Conservation (phyloP, 2,888 invertebrate species). For the Pristionchus maxplancki region DNA sequence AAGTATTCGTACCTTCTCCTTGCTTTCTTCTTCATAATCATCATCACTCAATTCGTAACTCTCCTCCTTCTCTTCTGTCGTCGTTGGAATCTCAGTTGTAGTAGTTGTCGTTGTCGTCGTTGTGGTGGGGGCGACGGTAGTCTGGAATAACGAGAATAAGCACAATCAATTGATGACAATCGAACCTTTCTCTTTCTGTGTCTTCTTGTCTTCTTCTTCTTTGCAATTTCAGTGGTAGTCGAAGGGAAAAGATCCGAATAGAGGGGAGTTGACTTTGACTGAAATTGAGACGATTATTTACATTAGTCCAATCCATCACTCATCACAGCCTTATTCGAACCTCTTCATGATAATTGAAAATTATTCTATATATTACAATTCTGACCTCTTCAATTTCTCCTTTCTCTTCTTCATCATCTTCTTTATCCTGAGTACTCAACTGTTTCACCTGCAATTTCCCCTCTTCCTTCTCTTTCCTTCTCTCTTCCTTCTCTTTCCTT, state of each 20-base stretch:
- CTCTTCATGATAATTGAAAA: too few relatives aligned
- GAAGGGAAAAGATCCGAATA: conserved; percentile 15
- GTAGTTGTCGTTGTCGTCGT: conserved; percentile 44
- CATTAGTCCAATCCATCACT: background rate
- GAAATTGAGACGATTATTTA: background rate
- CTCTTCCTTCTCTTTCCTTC: background rate
- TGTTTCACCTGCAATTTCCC: conserved; percentile 17
- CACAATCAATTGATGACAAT: background rate
- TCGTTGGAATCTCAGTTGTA: conserved; percentile 15
- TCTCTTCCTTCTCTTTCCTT: background rate
- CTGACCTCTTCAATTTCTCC: background rate
- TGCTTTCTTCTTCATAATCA: background rate
- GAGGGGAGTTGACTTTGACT: background rate
- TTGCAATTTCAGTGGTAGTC: background rate
- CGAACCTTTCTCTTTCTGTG: conserved; percentile 22
- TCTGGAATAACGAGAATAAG: background rate
- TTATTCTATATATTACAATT: too few relatives aligned
- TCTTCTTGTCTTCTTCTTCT: conserved; percentile 22
- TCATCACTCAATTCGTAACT: conserved; percentile 47
- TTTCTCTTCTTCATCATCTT: background rate
- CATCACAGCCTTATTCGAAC: background rate
- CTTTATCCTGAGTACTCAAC: conserved; percentile 32
- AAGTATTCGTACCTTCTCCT: too few relatives aligned
- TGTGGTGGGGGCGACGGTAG: background rate
- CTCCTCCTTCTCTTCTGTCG: conserved; percentile 34